phyloP scores from a whole-genome alignment of 2,113 vertebrate genomes.

The Hiodon alosoides region DNA sequence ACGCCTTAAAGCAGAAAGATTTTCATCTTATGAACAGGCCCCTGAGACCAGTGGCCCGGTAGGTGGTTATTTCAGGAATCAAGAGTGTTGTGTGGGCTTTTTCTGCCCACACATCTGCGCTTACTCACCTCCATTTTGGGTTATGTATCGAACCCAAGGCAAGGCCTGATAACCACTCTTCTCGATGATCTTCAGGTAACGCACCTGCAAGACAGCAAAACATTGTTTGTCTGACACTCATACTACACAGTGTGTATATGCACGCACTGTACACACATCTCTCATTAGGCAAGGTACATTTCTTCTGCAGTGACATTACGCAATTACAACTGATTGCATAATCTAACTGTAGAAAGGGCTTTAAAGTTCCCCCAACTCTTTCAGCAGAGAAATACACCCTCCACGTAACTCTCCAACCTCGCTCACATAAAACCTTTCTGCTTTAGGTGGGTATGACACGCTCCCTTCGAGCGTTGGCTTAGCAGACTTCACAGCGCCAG shows the following conservation, averaged over 20 bases:
- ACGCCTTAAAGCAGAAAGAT: too few relatives aligned
- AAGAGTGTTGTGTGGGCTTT: too few relatives aligned
- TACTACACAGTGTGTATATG: too few relatives aligned
- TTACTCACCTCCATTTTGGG: constrained; percentile 86
- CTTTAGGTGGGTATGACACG: background rate
- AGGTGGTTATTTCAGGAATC: too few relatives aligned
- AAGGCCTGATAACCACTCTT: constrained; percentile 62
- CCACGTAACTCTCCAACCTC: background rate
- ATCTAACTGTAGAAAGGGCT: background rate
- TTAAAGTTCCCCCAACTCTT: background rate
- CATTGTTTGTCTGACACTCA: background rate
- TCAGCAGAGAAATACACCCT: background rate
- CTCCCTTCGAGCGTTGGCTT: background rate
- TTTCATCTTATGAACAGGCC: too few relatives aligned
- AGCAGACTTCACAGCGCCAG: background rate
- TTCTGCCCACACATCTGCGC: background rate
- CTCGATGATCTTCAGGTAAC: constrained; percentile 97
- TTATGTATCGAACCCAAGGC: constrained; percentile 93
- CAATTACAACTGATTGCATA: background rate
- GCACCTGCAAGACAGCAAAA: constrained; percentile 61
- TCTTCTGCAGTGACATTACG: background rate
- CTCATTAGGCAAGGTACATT: background rate
- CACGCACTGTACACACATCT: background rate
- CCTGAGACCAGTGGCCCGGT: too few relatives aligned
- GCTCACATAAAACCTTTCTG: background rate